Base-by-base conservation (phyloP, 2,797 vertebrate species). In the Pelobates cultripes region DNA sequence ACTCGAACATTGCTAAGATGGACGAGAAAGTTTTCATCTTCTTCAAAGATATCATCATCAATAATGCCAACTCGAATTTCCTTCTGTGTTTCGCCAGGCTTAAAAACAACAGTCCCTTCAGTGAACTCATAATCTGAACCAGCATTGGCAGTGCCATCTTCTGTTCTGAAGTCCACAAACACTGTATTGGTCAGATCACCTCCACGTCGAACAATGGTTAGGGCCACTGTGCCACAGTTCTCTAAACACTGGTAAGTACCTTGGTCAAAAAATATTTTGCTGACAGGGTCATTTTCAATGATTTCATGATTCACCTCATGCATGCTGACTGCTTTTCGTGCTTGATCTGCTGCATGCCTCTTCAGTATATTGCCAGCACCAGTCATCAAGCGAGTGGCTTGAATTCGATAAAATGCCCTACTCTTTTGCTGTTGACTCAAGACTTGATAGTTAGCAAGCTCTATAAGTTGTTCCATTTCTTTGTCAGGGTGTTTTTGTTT, bases 11-110 rank as follows among this genome's bases (percentile, higher is more conserved):
- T 96, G 89, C 94, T 97, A 70, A 99, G 96, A 81, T 98, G 97
- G 70, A 99, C 96, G 77, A 96, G 90, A 88, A 99, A 99, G 84
- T 98, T 96, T 85, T 99, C 97, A 1, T 99, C 98, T 80, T 99
- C 98, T 89, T 99, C 97, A 84, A 99, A 99, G 80, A 98, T 97
- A 70, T 99, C 97, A 0, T 99, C 97, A 0, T 99, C 97, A 0
- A 98, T 97, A 64, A 99, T 97, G 74, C 96, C 93, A 0, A 99
- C 92, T 3, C 91, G 90, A 86, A 99, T 95, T 81, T 99, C 96
- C 87, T 97, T 97, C 77, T 97, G 96, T 0, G 91, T 97, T 89
- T 99, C 97, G 0, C 96, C 96, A 0, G 97, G 96, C 73, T 95
- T 93, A 86, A 99, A 99, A 77, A 96, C 73, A 7, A 99, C 78